phyloP scores from a whole-genome alignment of 2,113 vertebrate genomes.

The Neogobius melanostomus region DNA sequence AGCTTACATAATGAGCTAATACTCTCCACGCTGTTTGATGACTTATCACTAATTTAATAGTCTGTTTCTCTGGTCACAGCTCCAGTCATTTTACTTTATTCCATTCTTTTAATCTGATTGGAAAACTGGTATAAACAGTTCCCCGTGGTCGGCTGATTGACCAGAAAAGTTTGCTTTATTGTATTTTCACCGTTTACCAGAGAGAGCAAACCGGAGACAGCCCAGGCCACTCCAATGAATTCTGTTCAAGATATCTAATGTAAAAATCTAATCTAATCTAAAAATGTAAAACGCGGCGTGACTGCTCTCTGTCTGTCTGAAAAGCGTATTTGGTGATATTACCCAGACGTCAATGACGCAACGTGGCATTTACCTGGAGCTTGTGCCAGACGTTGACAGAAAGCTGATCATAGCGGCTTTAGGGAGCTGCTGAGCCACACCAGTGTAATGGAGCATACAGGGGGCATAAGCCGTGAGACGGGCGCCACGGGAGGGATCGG shows the following conservation, averaged over 20 bases:
- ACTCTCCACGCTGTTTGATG: not conserved
- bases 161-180: no score
- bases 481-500: constrained; percentile 27
- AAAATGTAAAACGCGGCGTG: no score
- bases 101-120: no score
- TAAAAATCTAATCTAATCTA: no score
- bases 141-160: no score
- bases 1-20: not conserved
- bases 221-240: not conserved
- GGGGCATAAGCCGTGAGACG: constrained; percentile 24
- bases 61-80: not conserved
- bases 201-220: not conserved
- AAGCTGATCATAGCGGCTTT: constrained; percentile 42
- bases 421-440: constrained; percentile 26
- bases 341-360: constrained; percentile 12
- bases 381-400: constrained; percentile 41
- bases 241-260: not conserved
- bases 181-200: not conserved
- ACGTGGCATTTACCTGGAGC: constrained; percentile 40
- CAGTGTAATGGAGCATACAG: constrained; percentile 55
- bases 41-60: not conserved
- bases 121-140: no score
- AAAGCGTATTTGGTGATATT: not conserved
- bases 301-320: not conserved
- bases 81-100: no score